Evolutionary conservation across 2,113 vertebrate genomes (phyloP).

Genomic region (Callionymus lyra): DNA sequence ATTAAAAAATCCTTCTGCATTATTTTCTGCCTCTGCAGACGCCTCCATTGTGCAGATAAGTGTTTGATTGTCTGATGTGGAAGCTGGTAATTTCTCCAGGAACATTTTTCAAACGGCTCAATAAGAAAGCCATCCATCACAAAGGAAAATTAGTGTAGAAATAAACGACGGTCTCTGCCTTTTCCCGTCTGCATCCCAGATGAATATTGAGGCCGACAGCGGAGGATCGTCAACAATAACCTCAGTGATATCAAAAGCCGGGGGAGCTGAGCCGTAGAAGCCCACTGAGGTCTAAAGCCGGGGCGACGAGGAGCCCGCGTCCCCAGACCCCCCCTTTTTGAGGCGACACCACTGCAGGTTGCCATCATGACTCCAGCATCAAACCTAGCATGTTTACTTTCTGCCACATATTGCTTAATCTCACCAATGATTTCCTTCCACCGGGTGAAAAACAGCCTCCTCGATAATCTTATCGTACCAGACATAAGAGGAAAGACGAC

Average conservation of each 20-base stretch:
- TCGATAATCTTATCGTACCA: constrained; percentile 57
- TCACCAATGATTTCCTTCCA: constrained; percentile 54
- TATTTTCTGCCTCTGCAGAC: constrained; percentile 11
- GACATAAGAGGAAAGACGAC: constrained; percentile 38
- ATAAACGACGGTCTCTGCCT: constrained; percentile 55
- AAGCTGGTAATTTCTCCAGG: constrained; percentile 63
- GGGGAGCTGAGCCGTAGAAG: constrained; percentile 53
- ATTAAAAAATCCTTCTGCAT: not conserved
- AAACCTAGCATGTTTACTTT: constrained; percentile 34
- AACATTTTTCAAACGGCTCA: constrained; percentile 69
- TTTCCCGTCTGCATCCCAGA: constrained; percentile 37
- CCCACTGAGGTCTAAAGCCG: constrained; percentile 47
- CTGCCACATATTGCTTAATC: constrained; percentile 45
- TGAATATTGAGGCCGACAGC: constrained; percentile 51
- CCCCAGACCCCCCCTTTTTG: constrained; percentile 21
- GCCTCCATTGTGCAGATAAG: no score
- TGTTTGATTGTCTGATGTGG: constrained; percentile 52
- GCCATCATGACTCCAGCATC: constrained; percentile 26
- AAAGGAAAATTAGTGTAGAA: constrained; percentile 68
- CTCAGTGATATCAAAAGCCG: constrained; percentile 62
- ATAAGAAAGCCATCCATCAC: constrained; percentile 72
- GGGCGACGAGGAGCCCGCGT: constrained; percentile 35
- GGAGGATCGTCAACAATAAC: constrained; percentile 64
- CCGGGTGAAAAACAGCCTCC: constrained; percentile 35
- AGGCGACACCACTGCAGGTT: constrained; percentile 27